Evolutionary conservation across 2,113 vertebrate species (phyloP), one percentile per base, ranked within the genome.

Genomic region (Recurvirostra avosetta): DNA sequence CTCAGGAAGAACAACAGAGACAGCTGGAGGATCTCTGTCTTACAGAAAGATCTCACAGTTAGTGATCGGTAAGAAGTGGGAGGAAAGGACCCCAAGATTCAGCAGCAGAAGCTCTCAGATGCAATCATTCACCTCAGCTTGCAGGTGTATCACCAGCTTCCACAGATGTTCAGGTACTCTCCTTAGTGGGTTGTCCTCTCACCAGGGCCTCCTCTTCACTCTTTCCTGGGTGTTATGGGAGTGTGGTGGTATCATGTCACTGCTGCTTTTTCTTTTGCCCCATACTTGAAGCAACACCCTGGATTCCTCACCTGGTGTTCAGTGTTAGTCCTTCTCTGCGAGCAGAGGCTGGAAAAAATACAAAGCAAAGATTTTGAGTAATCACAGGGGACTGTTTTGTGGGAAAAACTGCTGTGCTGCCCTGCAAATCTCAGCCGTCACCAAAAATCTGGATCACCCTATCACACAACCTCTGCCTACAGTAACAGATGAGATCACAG

Each of bases 301-400:
- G 40, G n/a, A 81, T 85, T 95, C 92, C 84, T 97, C 96, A 94
- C 79, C 93, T 43, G 2, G 40, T 62, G 63, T 58, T 87, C 47
- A 73, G 26, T 59, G 68, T 75, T 92, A 94, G 96, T 97, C 94
- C 91, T 93, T 97, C 92, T 94, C 85, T 92, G 77, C 1, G 40
- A 92, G 75, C 71, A 84, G 96, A 96, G 88, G 94, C 98, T 98
- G 94, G 20, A 80, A 95, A 76, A 97, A 89, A 96, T 11, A 27
- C n/a, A 86, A 84, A 83, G 6, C 65, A 81, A 75, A 86, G 12
- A 11, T 70, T 89, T 27, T 59, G 23, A 89, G 40, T 4, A 32
- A 80, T 63, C 67, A 74, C 6, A 4, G 17, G 41, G 22, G 3
- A 45, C 34, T 50, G 23, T 73, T 87, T 13, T 26, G 49, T 26